Evolutionary conservation across 2,888 invertebrate genomes (phyloP).

Genomic region (Baronia brevicornis): DNA sequence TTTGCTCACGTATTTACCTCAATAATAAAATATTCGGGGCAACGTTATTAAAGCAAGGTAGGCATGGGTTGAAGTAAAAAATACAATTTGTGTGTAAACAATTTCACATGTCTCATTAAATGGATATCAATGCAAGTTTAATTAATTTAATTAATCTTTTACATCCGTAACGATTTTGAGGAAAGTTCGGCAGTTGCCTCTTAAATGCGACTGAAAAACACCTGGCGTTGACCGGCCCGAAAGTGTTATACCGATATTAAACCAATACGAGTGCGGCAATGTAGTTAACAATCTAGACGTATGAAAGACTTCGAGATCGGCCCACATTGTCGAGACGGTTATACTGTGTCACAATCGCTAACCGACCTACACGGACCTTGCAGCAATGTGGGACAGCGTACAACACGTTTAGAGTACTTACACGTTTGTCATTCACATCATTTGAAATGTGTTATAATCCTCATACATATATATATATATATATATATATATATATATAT

Average conservation of each 20-base stretch:
- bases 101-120: too few species aligned
- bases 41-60: too few species aligned
- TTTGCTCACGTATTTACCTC: too few species aligned
- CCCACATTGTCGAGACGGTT: slow-evolving; percentile 28
- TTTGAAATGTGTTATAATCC: too few species aligned
- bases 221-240: slow-evolving; percentile 8
- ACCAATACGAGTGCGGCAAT: slow-evolving; percentile 12
- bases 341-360: slow-evolving; percentile 25
- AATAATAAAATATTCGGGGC: too few species aligned
- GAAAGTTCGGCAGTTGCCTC: slow-evolving; percentile 6
- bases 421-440: too few species aligned
- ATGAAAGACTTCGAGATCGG: slow-evolving; percentile 24
- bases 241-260: slow-evolving; percentile 12
- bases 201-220: slow-evolving; percentile 8
- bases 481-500: too few species aligned
- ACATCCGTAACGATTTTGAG: slow-evolving; percentile 1
- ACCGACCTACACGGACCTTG: slow-evolving; percentile 52
- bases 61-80: too few species aligned
- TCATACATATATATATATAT: too few species aligned
- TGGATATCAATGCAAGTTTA: too few species aligned
- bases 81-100: too few species aligned
- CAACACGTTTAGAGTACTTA: slow-evolving; percentile 24
- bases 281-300: slow-evolving; percentile 21
- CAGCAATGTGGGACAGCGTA: slow-evolving; percentile 41
- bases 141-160: not conserved